Evolutionary conservation across 2,797 vertebrate species (phyloP).

Genomic region (Melanotaenia nigrans): DNA sequence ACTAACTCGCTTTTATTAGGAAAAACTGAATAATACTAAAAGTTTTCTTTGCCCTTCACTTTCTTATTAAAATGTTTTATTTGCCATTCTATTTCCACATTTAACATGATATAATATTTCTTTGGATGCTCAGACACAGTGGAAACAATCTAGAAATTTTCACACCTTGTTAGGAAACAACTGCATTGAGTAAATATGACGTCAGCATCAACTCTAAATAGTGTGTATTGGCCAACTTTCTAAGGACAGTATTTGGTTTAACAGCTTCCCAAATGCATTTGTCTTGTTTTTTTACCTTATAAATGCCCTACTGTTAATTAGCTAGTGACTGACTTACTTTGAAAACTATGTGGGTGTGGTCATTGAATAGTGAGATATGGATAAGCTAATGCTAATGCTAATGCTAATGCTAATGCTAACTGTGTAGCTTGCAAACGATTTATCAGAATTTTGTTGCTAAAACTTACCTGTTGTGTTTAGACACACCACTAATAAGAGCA

Average conservation of each 20-base stretch:
- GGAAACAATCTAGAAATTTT: not conserved
- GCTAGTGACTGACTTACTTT: not conserved
- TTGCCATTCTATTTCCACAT: not conserved
- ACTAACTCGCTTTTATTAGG: not conserved
- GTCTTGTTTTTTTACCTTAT: not conserved
- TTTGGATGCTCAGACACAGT: not conserved
- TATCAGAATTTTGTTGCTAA: not conserved
- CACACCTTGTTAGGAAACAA: not conserved
- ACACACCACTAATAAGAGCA: not conserved
- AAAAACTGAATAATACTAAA: no score
- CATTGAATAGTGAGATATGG: not conserved
- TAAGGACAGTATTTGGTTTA: not conserved
- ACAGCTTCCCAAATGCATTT: not conserved
- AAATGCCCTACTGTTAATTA: not conserved
- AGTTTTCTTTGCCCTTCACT: no score
- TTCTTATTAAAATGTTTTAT: not conserved
- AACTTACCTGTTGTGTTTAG: not conserved
- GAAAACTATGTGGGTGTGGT: not conserved
- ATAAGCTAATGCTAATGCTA: no score
- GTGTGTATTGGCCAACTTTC: not conserved
- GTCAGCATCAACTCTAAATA: not conserved
- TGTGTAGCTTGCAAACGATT: not conserved
- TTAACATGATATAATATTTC: no score
- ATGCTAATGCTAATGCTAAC: no score
- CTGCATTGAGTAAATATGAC: not conserved